A percentile compares a stretch with the other conserved stretches of the same genome.
These are phyloP conservation scores for Teleiodes luculella DNA, from an alignment of 2,888 invertebrate genomes.

Conservation along the genomic window DNA sequence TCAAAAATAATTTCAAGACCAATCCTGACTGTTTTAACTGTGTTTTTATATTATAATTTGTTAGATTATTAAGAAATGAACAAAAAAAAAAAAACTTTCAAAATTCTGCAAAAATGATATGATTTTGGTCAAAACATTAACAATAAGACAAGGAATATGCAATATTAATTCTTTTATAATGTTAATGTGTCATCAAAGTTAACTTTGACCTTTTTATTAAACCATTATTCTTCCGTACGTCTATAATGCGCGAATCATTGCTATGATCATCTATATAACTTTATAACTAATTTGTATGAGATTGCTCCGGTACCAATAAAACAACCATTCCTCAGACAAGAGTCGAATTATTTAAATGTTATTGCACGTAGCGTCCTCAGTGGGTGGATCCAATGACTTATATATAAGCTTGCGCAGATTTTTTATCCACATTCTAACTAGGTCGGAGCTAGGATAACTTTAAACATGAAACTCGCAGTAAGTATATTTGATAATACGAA, in stretches of 20 bases:
- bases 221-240: not conserved
- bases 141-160: too few relatives aligned
- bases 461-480: constrained; percentile 62
- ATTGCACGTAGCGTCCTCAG: constrained; percentile 60
- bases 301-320: constrained; percentile 1
- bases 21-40: too few relatives aligned
- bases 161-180: too few relatives aligned
- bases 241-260: constrained; percentile 6
- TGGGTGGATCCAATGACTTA: constrained; percentile 60
- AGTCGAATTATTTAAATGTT: constrained; percentile 64
- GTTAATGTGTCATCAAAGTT: not conserved
- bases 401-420: constrained; percentile 68
- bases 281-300: not conserved
- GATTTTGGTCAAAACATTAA: too few relatives aligned
- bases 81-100: too few relatives aligned
- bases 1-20: too few relatives aligned
- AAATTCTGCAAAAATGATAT: not conserved
- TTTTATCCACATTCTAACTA: constrained; percentile 67
- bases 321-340: constrained; percentile 41
- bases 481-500: constrained; percentile 34
- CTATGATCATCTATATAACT: not conserved
- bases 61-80: too few relatives aligned
- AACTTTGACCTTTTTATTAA: constrained; percentile 10
- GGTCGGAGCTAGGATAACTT: constrained; percentile 57
- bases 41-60: too few relatives aligned